Evolutionary conservation across 1,140 invertebrate genomes (phyloP).

Genomic region (Leptinotarsa defecta): DNA sequence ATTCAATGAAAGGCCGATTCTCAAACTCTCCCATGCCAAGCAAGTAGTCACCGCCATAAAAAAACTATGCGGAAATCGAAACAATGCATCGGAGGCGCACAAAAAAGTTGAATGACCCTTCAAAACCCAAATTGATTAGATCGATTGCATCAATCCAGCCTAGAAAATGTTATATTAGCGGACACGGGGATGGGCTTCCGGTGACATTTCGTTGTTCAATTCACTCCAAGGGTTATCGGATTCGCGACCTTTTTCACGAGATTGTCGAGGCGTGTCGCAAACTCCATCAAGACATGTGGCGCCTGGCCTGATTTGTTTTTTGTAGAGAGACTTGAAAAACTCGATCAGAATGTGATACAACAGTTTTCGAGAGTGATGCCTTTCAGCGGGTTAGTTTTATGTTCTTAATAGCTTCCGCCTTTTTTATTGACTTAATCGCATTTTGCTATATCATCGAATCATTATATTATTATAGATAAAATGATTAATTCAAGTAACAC

Average conservation of each 20-base stretch:
- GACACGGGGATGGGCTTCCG: conserved; percentile 20
- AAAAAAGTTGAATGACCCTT: conserved; percentile 18
- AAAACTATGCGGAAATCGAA: conserved; percentile 5
- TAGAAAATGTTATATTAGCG: conserved; percentile 23
- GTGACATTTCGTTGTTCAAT: conserved; percentile 20
- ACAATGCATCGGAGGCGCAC: conserved; percentile 1
- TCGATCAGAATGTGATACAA: background rate
- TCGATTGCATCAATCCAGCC: conserved; percentile 12
- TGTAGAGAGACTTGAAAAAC: background rate
- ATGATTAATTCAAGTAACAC: no score
- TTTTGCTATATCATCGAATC: no score
- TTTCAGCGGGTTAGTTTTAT: background rate
- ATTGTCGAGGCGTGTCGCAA: conserved; percentile 6
- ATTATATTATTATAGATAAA: no score
- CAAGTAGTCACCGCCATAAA: background rate
- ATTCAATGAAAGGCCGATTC: no score
- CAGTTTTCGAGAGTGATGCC: background rate
- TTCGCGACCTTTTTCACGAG: conserved; percentile 16
- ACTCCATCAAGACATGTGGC: conserved; percentile 17
- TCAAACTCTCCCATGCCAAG: no score
- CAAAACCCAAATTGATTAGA: background rate
- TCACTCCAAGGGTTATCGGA: conserved; percentile 22
- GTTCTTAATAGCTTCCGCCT: no score
- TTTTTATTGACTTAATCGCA: no score
- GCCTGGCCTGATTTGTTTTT: conserved; percentile 11